Conservation (phyloP, 2,113 vertebrate genomes). For the Lota lota region DNA sequence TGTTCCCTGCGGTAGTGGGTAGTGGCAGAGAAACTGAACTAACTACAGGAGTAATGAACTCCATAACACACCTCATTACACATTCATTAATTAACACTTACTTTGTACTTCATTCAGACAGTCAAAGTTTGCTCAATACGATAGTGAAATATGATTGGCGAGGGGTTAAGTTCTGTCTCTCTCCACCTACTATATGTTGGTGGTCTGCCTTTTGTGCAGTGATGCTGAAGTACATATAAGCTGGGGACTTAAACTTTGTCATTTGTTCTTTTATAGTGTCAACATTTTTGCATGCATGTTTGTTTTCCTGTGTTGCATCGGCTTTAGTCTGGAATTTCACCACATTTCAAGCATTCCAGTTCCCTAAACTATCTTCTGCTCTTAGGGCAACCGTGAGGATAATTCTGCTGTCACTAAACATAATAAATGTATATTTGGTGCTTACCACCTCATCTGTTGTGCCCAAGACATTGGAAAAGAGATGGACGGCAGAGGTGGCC, state of each 20-base stretch:
- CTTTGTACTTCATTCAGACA: background rate
- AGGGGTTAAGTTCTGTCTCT: too few relatives aligned
- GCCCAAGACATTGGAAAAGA: too few relatives aligned
- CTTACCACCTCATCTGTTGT: slow-evolving; percentile 12
- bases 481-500: too few relatives aligned
- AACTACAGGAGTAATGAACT: slow-evolving; percentile 6
- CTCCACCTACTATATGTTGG: too few relatives aligned
- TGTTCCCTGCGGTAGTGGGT: background rate
- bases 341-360: slow-evolving; percentile 26
- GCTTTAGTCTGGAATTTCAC: slow-evolving; percentile 22
- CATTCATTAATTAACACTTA: too few relatives aligned
- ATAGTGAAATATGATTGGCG: too few relatives aligned
- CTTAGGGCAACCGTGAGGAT: slow-evolving; percentile 16
- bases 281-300: slow-evolving; percentile 7
- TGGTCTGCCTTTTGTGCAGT: too few relatives aligned
- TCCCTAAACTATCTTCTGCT: background rate
- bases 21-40: background rate
- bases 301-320: slow-evolving; percentile 27
- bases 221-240: too few relatives aligned
- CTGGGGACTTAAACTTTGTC: too few relatives aligned
- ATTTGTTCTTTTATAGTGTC: too few relatives aligned
- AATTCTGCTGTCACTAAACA: slow-evolving; percentile 46
- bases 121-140: background rate
- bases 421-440: slow-evolving; percentile 19
- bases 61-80: background rate